Conservation (phyloP, 2,888 invertebrate genomes). For the Zaprionus lineosus region DNA sequence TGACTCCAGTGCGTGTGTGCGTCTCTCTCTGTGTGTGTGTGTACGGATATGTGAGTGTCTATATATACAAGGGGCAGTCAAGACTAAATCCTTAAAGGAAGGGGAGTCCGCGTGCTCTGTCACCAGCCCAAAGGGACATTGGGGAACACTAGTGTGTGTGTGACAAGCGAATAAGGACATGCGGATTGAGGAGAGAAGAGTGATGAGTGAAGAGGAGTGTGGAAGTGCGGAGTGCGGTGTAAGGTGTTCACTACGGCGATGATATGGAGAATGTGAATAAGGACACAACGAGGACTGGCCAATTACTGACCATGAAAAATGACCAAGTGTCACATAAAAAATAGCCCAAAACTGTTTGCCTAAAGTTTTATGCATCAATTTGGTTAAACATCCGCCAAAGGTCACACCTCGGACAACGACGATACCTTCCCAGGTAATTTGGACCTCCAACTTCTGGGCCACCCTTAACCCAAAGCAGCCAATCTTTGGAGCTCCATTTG, state of each 20-base stretch:
- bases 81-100: conserved; percentile 40
- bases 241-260: no score
- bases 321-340: conserved; percentile 51
- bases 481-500: no score
- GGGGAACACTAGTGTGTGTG: conserved; percentile 23
- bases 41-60: not conserved
- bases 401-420: no score
- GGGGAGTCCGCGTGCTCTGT: conserved; percentile 44
- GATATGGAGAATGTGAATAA: no score
- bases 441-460: no score
- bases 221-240: no score
- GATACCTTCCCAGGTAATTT: no score
- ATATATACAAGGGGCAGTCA: conserved; percentile 18
- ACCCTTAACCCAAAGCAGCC: no score
- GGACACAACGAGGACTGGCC: conserved; percentile 39
- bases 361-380: conserved; percentile 52
- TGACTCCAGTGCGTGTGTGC: conserved; percentile 22
- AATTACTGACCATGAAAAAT: conserved; percentile 62
- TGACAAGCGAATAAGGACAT: not conserved
- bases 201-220: no score
- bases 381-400: conserved; percentile 41
- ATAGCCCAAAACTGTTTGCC: conserved; percentile 32
- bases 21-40: not conserved
- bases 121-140: conserved; percentile 60
- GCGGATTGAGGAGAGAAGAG: not conserved